A percentile compares a stretch with the other conserved stretches of the same genome.
Evolutionary conservation across 2,113 vertebrate genomes (phyloP).

Genomic region (Pluvianellus socialis): DNA sequence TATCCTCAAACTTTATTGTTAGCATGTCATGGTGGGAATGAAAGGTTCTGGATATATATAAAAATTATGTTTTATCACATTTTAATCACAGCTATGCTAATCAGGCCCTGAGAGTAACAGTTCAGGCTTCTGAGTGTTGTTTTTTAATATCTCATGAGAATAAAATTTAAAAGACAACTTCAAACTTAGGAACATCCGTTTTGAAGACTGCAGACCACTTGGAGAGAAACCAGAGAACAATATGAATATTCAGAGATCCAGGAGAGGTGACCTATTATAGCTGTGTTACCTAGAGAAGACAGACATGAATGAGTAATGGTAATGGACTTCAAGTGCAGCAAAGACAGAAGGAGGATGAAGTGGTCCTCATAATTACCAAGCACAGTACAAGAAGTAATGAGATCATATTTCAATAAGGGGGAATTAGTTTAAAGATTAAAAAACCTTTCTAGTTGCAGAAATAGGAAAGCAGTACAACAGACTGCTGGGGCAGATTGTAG

Average conservation of each 20-base stretch:
- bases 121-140: not conserved
- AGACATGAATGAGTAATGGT: not conserved
- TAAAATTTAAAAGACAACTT: not conserved
- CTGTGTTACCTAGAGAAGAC: not conserved
- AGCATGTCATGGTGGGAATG: not conserved
- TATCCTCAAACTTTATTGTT: not conserved
- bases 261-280: not conserved
- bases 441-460: not conserved
- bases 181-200: not conserved
- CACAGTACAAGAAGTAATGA: not conserved
- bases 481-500: not conserved
- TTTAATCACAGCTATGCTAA: not conserved
- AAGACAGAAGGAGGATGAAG: not conserved
- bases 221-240: not conserved
- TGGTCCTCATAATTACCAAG: not conserved
- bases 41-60: not conserved
- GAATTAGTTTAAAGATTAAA: not conserved
- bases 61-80: not conserved
- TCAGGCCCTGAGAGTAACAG: not conserved
- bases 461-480: not conserved
- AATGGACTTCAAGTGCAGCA: not conserved
- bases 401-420: not conserved
- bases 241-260: not conserved
- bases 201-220: not conserved
- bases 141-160: not conserved